A percentile compares a stretch with the other conserved stretches of the same genome.
Conservation (phyloP, 2,797 vertebrate species). For the Gambelia wislizenii region DNA sequence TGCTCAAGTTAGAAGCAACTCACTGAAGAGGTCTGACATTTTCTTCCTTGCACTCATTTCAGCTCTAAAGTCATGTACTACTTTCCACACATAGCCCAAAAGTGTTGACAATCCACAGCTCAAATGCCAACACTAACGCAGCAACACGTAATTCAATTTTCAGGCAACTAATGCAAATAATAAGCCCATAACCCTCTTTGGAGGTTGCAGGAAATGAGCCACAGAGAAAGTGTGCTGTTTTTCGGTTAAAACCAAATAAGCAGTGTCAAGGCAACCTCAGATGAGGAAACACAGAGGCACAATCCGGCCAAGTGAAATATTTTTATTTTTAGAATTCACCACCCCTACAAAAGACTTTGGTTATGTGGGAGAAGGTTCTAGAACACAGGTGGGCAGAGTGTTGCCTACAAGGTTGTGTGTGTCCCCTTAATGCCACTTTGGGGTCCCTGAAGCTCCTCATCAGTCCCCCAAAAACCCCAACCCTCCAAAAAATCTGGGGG, state of each 20-base stretch:
- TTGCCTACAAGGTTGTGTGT: no score
- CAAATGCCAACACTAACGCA: not conserved
- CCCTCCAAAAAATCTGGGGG: no score
- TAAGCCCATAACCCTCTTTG: not conserved
- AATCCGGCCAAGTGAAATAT: not conserved
- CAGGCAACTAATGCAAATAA: not conserved
- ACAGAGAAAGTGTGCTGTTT: not conserved
- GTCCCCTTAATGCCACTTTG: no score
- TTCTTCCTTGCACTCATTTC: not conserved
- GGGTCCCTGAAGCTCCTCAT: no score
- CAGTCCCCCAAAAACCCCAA: no score
- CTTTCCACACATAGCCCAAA: not conserved
- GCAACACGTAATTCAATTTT: accelerated
- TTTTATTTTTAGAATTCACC: not conserved
- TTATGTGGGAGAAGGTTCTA: not conserved
- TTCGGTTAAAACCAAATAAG: not conserved
- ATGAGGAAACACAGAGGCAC: not conserved
- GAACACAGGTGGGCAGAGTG: no score
- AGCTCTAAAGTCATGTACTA: no score
- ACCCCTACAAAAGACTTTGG: no score
- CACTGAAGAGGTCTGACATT: not conserved
- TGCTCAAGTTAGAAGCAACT: not conserved
- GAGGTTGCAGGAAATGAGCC: not conserved
- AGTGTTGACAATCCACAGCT: not conserved
- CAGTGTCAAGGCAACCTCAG: accelerated